Base-by-base conservation (phyloP, 2,113 vertebrate genomes). In the Zapornia atra region DNA sequence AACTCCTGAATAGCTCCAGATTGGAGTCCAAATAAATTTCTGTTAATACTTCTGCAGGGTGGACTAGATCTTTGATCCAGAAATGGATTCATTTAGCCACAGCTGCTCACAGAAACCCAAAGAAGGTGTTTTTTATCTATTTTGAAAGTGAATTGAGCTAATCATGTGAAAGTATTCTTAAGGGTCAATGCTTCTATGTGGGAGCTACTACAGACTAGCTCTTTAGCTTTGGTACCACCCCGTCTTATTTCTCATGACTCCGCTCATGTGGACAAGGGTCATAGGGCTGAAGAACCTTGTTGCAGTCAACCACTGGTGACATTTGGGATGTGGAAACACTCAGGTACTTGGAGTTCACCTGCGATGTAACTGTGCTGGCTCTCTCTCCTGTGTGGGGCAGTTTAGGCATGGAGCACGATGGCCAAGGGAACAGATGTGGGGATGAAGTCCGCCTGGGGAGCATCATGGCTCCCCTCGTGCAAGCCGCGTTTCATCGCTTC, bases 381-480 rank as follows among this genome's bases (percentile, higher is more conserved):
- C 21, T 92, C 40, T 73, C 40, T 73, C 61, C 40, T 86, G 19
- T 4, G 51, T 0, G 82, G 65, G 69, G 48, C 97, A 99, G 99
- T 86, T 98, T 99, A 94, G 99, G 99, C 70, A 99, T 99, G 99
- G 99, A 99, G 95, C 99, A 99, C 0, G 99, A 99, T 0, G 99
- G 99, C 19, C 99, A 99, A 96, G 99, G 99, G 76, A 99, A 99
- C 97, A 98, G 99, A 82, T 99, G 99, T 1, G 99, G 99, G 14
- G 99, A 99, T 3, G 99, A 99, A 98, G 99, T 99, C 46, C 98
- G 99, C 57, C 98, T 99, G 98, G 99, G 99, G 88, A 99, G 99
- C 98, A 99, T 99, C 98, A 99, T 99, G 99, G 99, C 99, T 8
- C 99, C 99, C 0, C 98, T 99, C 61, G 99, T 99, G 86, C 99